These are phyloP conservation scores for Todus mexicanus DNA, from an alignment of 2,797 vertebrate species.

Conservation along the genomic window DNA sequence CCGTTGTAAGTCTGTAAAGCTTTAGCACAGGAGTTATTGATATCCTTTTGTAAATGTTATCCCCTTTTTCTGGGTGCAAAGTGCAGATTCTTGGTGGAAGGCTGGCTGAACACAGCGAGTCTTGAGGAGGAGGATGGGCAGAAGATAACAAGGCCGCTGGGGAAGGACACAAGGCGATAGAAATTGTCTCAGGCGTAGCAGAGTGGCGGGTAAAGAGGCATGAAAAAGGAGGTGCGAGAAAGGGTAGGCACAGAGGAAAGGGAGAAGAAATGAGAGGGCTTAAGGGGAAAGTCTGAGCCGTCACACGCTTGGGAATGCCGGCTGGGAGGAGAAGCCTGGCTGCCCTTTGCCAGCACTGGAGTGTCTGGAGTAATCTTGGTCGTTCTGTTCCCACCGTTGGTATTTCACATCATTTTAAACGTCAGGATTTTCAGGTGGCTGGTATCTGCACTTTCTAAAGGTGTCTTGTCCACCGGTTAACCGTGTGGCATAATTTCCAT, in stretches of 20 bases:
- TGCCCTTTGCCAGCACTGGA: background rate
- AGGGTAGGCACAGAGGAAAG: background rate
- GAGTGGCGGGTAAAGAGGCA: background rate
- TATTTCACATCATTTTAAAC: background rate
- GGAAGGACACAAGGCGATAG: background rate
- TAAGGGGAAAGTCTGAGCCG: background rate
- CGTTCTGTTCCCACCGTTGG: background rate
- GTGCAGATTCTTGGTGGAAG: background rate
- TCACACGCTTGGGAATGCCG: background rate
- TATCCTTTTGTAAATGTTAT: conserved; percentile 30
- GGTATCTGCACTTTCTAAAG: background rate
- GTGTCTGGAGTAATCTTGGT: background rate
- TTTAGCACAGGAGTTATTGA: background rate
- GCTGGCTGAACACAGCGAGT: background rate
- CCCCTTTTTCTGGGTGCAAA: conserved; percentile 14
- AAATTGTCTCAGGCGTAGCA: background rate
- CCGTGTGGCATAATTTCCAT: background rate
- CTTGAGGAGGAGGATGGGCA: background rate
- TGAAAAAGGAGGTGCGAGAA: background rate
- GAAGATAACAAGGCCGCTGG: conserved; percentile 49
- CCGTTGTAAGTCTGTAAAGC: background rate
- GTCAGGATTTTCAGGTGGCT: background rate
- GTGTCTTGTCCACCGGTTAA: background rate
- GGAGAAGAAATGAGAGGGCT: background rate
- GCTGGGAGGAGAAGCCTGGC: background rate